Evolutionary conservation across 2,113 vertebrate species (phyloP).

Genomic region (Channa argus): DNA sequence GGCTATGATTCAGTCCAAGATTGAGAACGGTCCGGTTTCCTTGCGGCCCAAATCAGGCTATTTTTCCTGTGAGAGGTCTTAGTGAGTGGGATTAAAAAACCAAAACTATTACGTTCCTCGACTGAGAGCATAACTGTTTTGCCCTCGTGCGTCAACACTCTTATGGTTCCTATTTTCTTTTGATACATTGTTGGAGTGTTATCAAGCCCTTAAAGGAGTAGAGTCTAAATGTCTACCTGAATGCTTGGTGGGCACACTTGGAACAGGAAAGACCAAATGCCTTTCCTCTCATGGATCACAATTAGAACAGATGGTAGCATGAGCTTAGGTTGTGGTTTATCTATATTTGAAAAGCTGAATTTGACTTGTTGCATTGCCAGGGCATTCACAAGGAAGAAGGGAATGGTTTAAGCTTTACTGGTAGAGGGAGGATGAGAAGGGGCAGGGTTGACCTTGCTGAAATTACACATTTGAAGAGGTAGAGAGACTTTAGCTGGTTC

Average conservation of each 20-base stretch:
- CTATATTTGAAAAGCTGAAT: conserved; percentile 53
- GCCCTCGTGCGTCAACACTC: conserved; percentile 56
- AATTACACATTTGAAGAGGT: conserved; percentile 40
- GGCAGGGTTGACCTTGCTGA: conserved; percentile 17
- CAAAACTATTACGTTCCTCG: conserved; percentile 67
- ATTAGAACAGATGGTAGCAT: conserved; percentile 32
- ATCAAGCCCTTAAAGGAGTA: conserved; percentile 46
- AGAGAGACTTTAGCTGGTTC: conserved; percentile 44
- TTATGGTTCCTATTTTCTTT: conserved; percentile 64
- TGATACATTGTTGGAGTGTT: conserved; percentile 51
- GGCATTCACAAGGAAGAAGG: conserved; percentile 24
- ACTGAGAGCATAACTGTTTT: conserved; percentile 56
- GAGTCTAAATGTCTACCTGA: conserved; percentile 57
- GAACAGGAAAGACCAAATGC: conserved; percentile 24
- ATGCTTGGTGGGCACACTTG: conserved; percentile 14
- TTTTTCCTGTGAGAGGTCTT: conserved; percentile 57
- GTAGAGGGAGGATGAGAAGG: conserved; percentile 7
- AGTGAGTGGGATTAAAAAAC: conserved; percentile 61
- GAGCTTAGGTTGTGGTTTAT: conserved; percentile 35
- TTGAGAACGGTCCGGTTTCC: conserved; percentile 62
- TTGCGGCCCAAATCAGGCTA: conserved; percentile 61
- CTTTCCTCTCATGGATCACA: conserved; percentile 34
- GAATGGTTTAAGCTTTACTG: conserved; percentile 16
- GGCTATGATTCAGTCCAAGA: conserved; percentile 60
- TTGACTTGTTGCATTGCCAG: conserved; percentile 8